These are phyloP conservation scores for Linepithema humile DNA, from an alignment of 1,140 invertebrate species.

Conservation along the genomic window DNA sequence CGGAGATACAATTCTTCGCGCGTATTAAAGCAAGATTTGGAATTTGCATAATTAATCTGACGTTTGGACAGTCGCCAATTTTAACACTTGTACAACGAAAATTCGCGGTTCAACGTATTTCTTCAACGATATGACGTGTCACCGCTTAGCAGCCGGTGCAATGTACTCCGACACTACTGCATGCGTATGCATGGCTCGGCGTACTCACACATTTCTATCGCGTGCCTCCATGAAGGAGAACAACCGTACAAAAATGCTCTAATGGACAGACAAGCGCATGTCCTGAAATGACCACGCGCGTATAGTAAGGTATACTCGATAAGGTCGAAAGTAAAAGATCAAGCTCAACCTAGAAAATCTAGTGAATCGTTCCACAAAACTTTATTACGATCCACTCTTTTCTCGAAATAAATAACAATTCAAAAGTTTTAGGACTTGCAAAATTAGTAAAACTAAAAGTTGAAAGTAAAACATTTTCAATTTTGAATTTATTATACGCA, in stretches of 20 bases:
- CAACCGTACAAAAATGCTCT: conserved; percentile 37
- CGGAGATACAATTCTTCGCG: not conserved
- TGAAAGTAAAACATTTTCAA: too few species aligned
- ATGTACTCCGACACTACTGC: conserved; percentile 7
- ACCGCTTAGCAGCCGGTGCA: conserved; percentile 33
- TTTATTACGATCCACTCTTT: not conserved
- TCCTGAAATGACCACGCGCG: conserved; percentile 43
- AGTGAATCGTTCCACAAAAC: too few species aligned
- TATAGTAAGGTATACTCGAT: conserved; percentile 5
- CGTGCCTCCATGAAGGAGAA: not conserved
- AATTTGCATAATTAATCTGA: conserved; percentile 9
- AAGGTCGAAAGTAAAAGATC: conserved; percentile 2
- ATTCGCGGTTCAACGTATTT: conserved; percentile 14
- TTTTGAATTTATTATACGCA: too few species aligned
- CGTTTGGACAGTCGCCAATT: not conserved
- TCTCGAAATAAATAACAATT: too few species aligned
- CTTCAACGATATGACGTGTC: conserved; percentile 5
- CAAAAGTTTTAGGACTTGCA: not conserved
- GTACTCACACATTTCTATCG: not conserved
- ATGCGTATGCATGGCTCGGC: not conserved
- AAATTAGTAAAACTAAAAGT: too few species aligned
- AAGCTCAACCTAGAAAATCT: not conserved
- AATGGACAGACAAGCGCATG: conserved; percentile 37
- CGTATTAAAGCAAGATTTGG: not conserved
- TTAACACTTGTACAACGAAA: conserved; percentile 1